phyloP scores from a whole-genome alignment of 2,888 invertebrate genomes.

The Teleogryllus oceanicus region DNA sequence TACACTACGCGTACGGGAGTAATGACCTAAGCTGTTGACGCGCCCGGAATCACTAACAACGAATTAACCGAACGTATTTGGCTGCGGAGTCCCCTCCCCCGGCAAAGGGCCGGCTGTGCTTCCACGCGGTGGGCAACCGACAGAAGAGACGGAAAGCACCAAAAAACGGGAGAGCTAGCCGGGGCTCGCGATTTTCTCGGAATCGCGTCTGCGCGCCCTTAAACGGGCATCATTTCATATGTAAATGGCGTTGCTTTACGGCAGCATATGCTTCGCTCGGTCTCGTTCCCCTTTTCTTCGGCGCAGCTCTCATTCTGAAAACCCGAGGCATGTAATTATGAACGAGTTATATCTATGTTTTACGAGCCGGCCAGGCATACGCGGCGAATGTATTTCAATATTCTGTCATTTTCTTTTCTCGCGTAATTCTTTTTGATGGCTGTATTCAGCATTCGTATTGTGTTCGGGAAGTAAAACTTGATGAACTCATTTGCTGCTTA shows the following conservation, averaged over 20 bases:
- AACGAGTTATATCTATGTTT: constrained; percentile 6
- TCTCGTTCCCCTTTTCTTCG: neutral
- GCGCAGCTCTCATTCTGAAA: neutral
- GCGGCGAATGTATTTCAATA: constrained; percentile 7
- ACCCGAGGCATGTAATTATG: constrained; percentile 18
- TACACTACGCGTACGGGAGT: no score
- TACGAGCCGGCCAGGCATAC: neutral
- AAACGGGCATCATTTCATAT: neutral
- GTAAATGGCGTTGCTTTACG: neutral
- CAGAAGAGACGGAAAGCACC: neutral
- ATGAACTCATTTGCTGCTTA: constrained; percentile 18
- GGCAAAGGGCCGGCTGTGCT: neutral
- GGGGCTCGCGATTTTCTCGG: neutral
- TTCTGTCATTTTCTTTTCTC: neutral
- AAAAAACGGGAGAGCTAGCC: neutral
- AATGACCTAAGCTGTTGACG: no score
- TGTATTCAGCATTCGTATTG: constrained; percentile 18
- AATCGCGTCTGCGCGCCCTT: constrained; percentile 18
- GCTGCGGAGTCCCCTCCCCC: no score
- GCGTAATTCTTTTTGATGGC: constrained; percentile 18
- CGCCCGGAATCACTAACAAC: no score
- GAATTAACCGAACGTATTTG: no score
- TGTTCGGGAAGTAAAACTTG: neutral
- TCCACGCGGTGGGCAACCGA: neutral
- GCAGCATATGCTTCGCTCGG: no score